Conservation (phyloP, 2,888 invertebrate genomes). For the Kuschelorhynchus macadamiae region DNA sequence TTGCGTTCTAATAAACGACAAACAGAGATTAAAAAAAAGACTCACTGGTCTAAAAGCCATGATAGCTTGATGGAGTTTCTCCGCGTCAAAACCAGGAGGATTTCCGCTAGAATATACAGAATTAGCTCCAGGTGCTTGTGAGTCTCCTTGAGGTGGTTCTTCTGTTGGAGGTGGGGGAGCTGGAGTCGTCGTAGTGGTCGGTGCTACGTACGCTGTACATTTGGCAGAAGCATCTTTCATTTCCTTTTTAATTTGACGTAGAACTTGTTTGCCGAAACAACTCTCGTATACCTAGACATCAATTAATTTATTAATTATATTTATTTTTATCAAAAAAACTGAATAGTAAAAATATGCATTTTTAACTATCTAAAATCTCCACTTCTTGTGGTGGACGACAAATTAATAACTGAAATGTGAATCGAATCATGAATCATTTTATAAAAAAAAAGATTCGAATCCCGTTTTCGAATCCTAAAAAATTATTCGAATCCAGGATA, state of each 20-base stretch:
- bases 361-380: too few species aligned
- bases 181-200: slow-evolving; percentile 50
- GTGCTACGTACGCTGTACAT: slow-evolving; percentile 73
- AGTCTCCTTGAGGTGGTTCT: slow-evolving; percentile 44
- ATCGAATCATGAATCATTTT: too few species aligned
- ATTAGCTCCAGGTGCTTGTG: slow-evolving; percentile 37
- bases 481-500: too few species aligned
- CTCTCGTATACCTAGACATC: slow-evolving; percentile 70
- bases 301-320: background rate
- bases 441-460: too few species aligned
- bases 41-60: slow-evolving; percentile 72
- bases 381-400: too few species aligned
- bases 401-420: too few species aligned
- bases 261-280: slow-evolving; percentile 78
- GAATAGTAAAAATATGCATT: too few species aligned
- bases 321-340: too few species aligned
- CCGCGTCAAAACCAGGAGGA: slow-evolving; percentile 66
- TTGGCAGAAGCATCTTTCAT: slow-evolving; percentile 78
- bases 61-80: slow-evolving; percentile 72
- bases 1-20: too few species aligned
- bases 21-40: too few species aligned
- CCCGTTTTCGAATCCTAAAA: too few species aligned
- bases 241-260: slow-evolving; percentile 78
- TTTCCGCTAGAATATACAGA: slow-evolving; percentile 34
- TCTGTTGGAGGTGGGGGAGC: slow-evolving; percentile 40